Percentiles rank a stretch among this genome's conserved stretches.
These are phyloP conservation scores for Cottus gobio DNA, from an alignment of 2,113 vertebrate species.

Conservation along the genomic window DNA sequence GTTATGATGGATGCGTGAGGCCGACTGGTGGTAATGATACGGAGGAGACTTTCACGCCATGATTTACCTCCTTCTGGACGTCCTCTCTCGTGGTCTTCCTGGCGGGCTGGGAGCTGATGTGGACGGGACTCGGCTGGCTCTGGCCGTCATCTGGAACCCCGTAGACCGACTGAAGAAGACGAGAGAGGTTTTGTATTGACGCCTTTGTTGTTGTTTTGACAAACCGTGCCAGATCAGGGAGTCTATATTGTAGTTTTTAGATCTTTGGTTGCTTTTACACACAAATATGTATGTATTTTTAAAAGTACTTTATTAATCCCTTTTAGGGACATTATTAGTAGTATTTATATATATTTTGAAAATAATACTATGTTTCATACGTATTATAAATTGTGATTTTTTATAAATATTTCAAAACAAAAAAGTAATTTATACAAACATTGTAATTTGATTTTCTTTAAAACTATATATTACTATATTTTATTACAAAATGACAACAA, in stretches of 20 bases:
- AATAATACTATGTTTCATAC: not conserved
- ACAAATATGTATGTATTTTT: too few species aligned
- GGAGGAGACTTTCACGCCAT: not conserved
- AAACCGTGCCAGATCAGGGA: not conserved
- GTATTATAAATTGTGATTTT: not conserved
- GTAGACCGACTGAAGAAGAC: slow-evolving; percentile 88
- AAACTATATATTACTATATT: not conserved
- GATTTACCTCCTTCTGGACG: slow-evolving; percentile 89
- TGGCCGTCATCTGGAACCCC: slow-evolving; percentile 92
- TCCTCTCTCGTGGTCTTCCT: slow-evolving; percentile 94
- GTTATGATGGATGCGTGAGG: slow-evolving; percentile 53
- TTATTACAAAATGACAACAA: not conserved
- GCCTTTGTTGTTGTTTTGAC: not conserved
- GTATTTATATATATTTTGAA: not conserved
- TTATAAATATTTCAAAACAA: not conserved
- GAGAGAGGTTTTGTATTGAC: slow-evolving; percentile 19
- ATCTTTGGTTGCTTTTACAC: too few species aligned
- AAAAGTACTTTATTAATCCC: too few species aligned
- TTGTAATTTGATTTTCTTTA: not conserved
- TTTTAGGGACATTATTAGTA: too few species aligned
- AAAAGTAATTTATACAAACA: not conserved
- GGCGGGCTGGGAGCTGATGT: slow-evolving; percentile 86
- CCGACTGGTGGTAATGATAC: slow-evolving; percentile 21
- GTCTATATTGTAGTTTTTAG: not conserved
- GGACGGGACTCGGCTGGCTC: slow-evolving; percentile 89